These are phyloP conservation scores for Oreochromis tanganicae DNA, from an alignment of 2,113 vertebrate genomes.

Conservation along the genomic window DNA sequence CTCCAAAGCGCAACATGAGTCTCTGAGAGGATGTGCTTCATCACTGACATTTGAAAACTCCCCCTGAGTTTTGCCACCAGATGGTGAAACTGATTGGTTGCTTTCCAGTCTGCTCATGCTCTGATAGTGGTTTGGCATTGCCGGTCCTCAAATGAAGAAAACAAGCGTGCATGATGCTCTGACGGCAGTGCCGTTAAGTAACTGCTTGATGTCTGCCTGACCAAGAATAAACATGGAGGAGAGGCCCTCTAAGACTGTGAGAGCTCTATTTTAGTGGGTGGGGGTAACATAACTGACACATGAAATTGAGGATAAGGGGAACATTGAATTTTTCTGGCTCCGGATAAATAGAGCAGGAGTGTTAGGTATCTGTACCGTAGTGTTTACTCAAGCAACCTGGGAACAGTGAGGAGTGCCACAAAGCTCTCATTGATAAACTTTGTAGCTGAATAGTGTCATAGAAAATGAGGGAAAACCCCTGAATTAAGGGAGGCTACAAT, in stretches of 20 bases:
- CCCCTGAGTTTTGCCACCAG: constrained; percentile 25
- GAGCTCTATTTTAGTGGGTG: constrained; percentile 2
- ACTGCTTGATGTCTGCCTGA: constrained; percentile 21
- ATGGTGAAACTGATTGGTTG: constrained; percentile 29
- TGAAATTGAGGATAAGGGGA: constrained; percentile 59
- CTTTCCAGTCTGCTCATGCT: not conserved
- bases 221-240: constrained; percentile 2
- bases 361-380: constrained; percentile 62
- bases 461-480: constrained; percentile 44
- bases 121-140: not conserved
- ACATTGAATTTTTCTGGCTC: constrained; percentile 33
- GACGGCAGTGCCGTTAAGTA: not conserved
- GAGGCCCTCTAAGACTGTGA: not conserved
- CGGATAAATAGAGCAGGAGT: constrained; percentile 58
- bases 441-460: constrained; percentile 64
- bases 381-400: constrained; percentile 64
- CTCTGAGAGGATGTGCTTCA: constrained; percentile 50
- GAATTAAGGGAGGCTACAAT: constrained; percentile 51
- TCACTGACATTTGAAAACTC: constrained; percentile 57
- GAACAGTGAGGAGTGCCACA: constrained; percentile 59
- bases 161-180: not conserved
- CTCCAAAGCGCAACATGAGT: constrained; percentile 46
- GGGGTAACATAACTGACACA: constrained; percentile 49
- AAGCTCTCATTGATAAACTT: constrained; percentile 73
- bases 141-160: not conserved